These are phyloP conservation scores for Aviceda leuphotes DNA, from an alignment of 2,797 vertebrate species.

Conservation along the genomic window DNA sequence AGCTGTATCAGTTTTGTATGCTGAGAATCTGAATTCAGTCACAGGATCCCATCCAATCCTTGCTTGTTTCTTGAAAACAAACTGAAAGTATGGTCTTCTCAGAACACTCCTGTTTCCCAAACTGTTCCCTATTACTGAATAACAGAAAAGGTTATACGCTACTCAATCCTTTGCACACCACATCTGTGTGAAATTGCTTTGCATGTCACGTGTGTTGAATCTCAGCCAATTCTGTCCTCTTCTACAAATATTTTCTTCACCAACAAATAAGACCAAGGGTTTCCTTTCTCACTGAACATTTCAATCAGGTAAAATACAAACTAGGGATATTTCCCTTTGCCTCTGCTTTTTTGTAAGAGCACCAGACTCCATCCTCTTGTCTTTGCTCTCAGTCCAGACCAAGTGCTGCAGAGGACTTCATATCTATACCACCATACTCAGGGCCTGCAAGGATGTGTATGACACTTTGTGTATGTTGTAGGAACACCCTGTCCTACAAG, in stretches of 20 bases:
- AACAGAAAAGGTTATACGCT: background rate
- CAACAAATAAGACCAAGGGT: background rate
- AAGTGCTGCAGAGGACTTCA: background rate
- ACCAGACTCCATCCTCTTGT: background rate
- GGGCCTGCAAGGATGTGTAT: background rate
- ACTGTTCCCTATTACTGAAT: background rate
- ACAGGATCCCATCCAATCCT: background rate
- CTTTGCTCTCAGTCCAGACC: background rate
- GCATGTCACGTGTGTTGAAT: background rate
- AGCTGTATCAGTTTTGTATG: background rate
- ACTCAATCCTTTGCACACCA: background rate
- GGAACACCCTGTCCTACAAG: background rate
- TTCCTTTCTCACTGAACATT: background rate
- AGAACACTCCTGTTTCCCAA: background rate
- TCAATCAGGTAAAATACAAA: background rate
- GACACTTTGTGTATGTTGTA: background rate
- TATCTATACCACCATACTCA: background rate
- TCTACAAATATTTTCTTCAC: background rate
- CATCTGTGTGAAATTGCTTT: background rate
- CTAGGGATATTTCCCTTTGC: background rate
- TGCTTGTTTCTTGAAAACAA: background rate
- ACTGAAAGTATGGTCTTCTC: background rate
- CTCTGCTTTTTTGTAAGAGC: background rate
- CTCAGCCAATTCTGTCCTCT: background rate
- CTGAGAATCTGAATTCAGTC: background rate